Evolutionary conservation across 2,113 vertebrate species (phyloP).

Genomic region (Clarias magur): DNA sequence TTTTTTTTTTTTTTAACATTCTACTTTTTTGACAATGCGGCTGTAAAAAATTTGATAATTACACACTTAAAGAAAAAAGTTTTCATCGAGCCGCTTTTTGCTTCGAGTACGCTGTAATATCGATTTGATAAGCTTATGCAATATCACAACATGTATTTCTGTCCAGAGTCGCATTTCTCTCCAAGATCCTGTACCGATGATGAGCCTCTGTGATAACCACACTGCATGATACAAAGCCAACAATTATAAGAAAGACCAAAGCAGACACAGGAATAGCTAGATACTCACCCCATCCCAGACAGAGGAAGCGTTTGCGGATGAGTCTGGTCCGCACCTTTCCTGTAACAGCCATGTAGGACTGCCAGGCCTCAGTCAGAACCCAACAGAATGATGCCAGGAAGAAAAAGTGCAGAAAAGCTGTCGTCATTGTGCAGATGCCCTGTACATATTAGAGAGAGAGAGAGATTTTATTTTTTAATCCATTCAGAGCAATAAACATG

Average conservation of each 20-base stretch:
- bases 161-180: no score
- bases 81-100: no score
- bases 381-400: conserved; percentile 99
- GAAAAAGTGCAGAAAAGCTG: conserved; percentile 98
- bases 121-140: no score
- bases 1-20: not conserved
- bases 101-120: no score
- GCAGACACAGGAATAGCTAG: conserved; percentile 45
- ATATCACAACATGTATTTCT: no score
- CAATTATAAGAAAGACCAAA: conserved; percentile 32
- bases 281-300: conserved; percentile 96
- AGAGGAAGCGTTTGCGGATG: conserved; percentile 97
- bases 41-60: no score
- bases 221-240: conserved; percentile 33
- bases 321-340: conserved; percentile 97
- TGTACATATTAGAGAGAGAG: conserved; percentile 66
- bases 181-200: no score
- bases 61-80: no score
- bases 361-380: conserved; percentile 99
- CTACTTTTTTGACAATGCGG: not conserved
- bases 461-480: conserved; percentile 40
- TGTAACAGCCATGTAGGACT: conserved; percentile 99
- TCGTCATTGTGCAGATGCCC: conserved; percentile 96
- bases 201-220: not conserved
- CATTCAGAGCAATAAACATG: not conserved